phyloP scores from a whole-genome alignment of 1,140 invertebrate genomes.

The Drosophila pandora region DNA sequence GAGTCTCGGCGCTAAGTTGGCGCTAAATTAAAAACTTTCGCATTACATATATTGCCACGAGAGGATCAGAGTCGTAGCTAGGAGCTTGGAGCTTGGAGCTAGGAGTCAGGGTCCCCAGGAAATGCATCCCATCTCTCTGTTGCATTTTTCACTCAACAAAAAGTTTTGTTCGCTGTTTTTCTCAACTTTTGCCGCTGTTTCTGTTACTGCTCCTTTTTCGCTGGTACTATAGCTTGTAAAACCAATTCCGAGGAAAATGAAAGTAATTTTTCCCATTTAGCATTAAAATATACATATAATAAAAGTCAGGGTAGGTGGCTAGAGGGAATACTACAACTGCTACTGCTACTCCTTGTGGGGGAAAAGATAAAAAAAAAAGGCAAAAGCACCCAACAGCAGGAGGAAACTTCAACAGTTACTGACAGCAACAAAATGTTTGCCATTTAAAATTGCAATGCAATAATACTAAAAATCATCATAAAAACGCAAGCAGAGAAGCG shows the following conservation, averaged over 20 bases:
- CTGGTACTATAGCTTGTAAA: conserved; percentile 66
- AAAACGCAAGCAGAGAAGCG: conserved; percentile 37
- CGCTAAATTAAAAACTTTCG: conserved; percentile 82
- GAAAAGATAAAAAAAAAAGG: background rate
- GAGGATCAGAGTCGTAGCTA: conserved; percentile 38
- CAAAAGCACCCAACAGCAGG: background rate
- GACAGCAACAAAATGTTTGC: conserved; percentile 75
- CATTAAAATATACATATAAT: conserved; percentile 74
- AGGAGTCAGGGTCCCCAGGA: conserved; percentile 15
- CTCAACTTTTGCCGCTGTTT: conserved; percentile 41
- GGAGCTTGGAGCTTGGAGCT: conserved; percentile 21
- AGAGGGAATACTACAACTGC: conserved; percentile 14
- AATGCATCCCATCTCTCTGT: conserved; percentile 46
- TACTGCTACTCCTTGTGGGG: background rate
- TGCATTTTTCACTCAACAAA: conserved; percentile 75
- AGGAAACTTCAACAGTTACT: conserved; percentile 41
- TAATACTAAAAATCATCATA: conserved; percentile 79
- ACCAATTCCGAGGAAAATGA: conserved; percentile 79
- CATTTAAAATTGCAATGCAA: conserved; percentile 76
- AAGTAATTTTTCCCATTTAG: conserved; percentile 79
- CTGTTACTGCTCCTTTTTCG: too few species aligned
- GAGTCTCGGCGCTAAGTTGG: conserved; percentile 78
- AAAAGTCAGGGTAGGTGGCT: conserved; percentile 52
- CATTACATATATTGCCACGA: conserved; percentile 77
- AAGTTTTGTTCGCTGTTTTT: conserved; percentile 56